A percentile compares a stretch with the other conserved stretches of the same genome.
Evolutionary conservation across 2,113 vertebrate genomes (phyloP).

Genomic region (Ondatra zibethicus): DNA sequence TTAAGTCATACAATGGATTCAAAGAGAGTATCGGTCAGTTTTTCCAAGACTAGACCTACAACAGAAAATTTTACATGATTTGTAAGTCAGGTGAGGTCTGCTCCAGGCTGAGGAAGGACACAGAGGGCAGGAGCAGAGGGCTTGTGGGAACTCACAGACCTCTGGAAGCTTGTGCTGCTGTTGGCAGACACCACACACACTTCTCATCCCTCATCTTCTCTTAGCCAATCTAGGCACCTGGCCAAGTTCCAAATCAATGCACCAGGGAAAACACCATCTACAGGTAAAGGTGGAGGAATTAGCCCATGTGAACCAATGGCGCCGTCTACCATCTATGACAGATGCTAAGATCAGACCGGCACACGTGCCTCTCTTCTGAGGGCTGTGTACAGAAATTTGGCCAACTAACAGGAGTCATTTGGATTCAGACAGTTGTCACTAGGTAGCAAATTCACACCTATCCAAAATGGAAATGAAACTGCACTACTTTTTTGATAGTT

Average conservation of each 20-base stretch:
- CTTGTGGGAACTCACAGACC: not conserved
- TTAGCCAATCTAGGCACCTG: not conserved
- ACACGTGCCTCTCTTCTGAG: not conserved
- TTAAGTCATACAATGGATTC: not conserved
- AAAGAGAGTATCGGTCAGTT: not conserved
- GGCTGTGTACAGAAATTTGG: not conserved
- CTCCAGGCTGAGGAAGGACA: not conserved
- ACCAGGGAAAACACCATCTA: not conserved
- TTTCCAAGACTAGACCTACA: not conserved
- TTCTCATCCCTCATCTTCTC: not conserved
- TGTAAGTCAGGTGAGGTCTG: not conserved
- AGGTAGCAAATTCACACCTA: not conserved
- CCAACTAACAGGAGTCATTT: not conserved
- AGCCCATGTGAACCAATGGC: not conserved
- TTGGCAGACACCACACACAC: not conserved
- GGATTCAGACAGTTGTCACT: not conserved
- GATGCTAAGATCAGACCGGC: not conserved
- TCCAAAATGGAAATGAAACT: slow-evolving; percentile 21
- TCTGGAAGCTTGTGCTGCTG: not conserved
- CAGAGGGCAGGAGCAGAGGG: not conserved
- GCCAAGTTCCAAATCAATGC: not conserved
- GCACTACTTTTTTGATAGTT: not conserved
- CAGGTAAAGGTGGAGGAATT: not conserved
- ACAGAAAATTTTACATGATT: not conserved
- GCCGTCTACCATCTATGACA: not conserved